Evolutionary conservation across 2,113 vertebrate species (phyloP), one percentile per base, ranked within the genome.

Genomic region (Corythornis madagascariensis): DNA sequence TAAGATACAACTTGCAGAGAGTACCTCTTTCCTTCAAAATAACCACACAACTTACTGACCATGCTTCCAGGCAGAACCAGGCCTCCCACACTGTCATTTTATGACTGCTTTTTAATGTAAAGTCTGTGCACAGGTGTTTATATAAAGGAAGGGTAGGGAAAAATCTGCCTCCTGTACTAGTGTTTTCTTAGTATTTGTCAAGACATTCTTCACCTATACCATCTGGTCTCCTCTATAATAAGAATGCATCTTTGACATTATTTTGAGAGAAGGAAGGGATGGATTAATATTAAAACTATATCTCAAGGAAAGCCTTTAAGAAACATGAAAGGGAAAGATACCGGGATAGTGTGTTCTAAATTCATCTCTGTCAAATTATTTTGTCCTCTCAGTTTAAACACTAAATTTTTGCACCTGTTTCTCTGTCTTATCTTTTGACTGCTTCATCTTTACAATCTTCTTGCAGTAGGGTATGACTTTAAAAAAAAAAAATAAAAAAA

Each of bases 161-260:
- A 73, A 80, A 57, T 5, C 10, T 56, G 14, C 60, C 72, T 90
- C 73, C 72, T 77, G 72, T 75, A 85, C 72, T 71, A 65, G 74
- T 33, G 74, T 86, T 90, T 76, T 76, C 59, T 76, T 90, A 66
- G 33, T 75, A 85, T 73, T 85, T 92, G 59, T 90, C 52, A 74
- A 71, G 52, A 83, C 33, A 21, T 88, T 80, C 66, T 67, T 91
- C 61, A 77, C 83, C 83, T 85, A 43, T 77, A 70, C 83, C 60
- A 88, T 66, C 85, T 83, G 69, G 22, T 47, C 65, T 84, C 59
- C 48, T 29, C n/a, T 67, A 31, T 24, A 86, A 55, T 26, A 74
- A 61, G n/a, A 73, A 90, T 59, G 45, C 16, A 69, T 48, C 35
- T 75, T 61, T 61, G 61, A 75, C 33, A 12, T 47, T 76, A 77